A percentile compares a stretch with the other conserved stretches of the same genome.
These are phyloP conservation scores for Macrosoma leucophasiata DNA, from an alignment of 2,888 invertebrate species.

Conservation along the genomic window DNA sequence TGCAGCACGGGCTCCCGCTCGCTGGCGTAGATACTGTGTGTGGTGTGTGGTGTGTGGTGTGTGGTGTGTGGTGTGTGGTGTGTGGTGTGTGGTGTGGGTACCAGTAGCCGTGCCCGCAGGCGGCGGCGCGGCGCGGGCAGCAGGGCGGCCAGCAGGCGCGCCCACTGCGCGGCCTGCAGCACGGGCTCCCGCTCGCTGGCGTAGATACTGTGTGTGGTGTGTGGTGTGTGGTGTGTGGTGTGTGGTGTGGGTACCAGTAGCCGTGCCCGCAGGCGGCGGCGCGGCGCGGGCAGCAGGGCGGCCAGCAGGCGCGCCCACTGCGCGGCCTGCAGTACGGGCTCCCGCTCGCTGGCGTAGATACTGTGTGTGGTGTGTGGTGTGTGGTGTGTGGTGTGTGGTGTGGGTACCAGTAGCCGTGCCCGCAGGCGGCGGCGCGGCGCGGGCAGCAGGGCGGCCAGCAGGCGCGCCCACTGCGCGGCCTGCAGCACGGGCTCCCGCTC, in stretches of 20 bases:
- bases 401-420: too few relatives aligned
- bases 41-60: too few relatives aligned
- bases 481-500: constrained; percentile 87
- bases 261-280: neutral
- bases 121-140: constrained; percentile 11
- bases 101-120: too few relatives aligned
- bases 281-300: constrained; percentile 23
- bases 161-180: constrained; percentile 86
- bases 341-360: constrained; percentile 85
- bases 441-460: constrained; percentile 57
- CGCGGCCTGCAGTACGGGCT: constrained; percentile 85
- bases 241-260: too few relatives aligned
- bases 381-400: too few relatives aligned
- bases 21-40: constrained; percentile 85
- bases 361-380: constrained; percentile 87
- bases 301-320: constrained; percentile 85
- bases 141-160: constrained; percentile 77
- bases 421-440: constrained; percentile 1
- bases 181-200: constrained; percentile 85
- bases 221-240: too few relatives aligned
- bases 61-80: too few relatives aligned
- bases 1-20: constrained; percentile 87
- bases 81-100: too few relatives aligned
- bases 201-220: constrained; percentile 86
- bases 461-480: constrained; percentile 86